Evolutionary conservation across 2,113 vertebrate genomes (phyloP), one percentile per base, ranked within the genome.

Genomic region (Balaenoptera acutorostrata): DNA sequence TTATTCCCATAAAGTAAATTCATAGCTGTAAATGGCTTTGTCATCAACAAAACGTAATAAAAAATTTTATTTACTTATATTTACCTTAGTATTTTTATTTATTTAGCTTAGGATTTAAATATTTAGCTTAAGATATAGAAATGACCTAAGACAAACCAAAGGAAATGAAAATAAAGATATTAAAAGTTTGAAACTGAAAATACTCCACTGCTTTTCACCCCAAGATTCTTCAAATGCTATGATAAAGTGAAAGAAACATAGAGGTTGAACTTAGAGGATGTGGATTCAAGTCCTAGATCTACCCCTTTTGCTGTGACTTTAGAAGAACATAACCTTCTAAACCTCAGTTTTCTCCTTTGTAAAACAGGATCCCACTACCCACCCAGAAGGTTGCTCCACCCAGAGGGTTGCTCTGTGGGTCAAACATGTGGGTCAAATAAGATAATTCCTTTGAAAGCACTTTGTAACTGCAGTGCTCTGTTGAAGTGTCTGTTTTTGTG

Each of bases 161-260:
- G 12, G 61, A 85, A 78, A 85, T 77, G 82, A 92, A 93, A 95
- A 92, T 93, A 77, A 81, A 91, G 59, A 29, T 90, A 25, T 20
- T 63, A 78, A 90, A 88, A n/a, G 12, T 82, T 95, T 89, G 36
- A 92, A 93, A 89, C 77, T 89, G 10, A 78, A 92, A 90, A 63
- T 94, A 95, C 31, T 72, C 4, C 61, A 69, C 21, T 85, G 33
- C 23, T 66, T 2, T 82, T 85, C 33, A 91, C 27, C 55, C 25
- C 46, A 86, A 91, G 39, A 52, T 52, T 91, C 31, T 69, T 96
- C 21, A 88, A 36, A 89, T 41, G 39, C n/a, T 89, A 36, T 80
- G 31, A 68, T 88, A 78, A 78, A 89, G 25, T 81, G 27, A 93
- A 80, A 93, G 89, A 91, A 86, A 78, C 44, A 29, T 8, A 80